Conservation (phyloP, 2,797 vertebrate genomes). For the Pipistrellus pygmaeus region DNA sequence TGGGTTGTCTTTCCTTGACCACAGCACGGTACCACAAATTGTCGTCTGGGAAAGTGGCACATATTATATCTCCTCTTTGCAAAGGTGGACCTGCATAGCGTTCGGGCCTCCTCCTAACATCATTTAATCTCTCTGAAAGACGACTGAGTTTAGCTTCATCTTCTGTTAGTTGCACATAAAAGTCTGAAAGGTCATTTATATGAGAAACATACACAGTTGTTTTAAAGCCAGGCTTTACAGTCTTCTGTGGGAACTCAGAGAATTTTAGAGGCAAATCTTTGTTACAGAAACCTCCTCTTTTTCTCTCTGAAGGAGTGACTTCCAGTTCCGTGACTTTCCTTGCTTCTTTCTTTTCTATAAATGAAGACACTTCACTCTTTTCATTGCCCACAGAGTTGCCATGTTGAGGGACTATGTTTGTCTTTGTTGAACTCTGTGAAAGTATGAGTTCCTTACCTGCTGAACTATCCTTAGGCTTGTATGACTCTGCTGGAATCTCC, state of each 20-base stretch:
- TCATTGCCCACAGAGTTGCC: slow-evolving; percentile 9
- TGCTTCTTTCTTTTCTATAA: slow-evolving; percentile 17
- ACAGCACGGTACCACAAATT: slow-evolving; percentile 93
- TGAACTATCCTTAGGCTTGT: slow-evolving; percentile 32
- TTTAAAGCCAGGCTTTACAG: slow-evolving; percentile 87
- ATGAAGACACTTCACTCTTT: slow-evolving; percentile 1
- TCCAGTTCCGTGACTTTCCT: slow-evolving; percentile 31
- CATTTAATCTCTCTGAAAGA: slow-evolving; percentile 92
- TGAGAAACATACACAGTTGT: slow-evolving; percentile 92
- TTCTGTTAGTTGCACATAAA: slow-evolving; percentile 92
- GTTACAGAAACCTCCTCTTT: neutral
- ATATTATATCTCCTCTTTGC: slow-evolving; percentile 90
- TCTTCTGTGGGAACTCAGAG: slow-evolving; percentile 87
- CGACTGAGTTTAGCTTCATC: slow-evolving; percentile 90
- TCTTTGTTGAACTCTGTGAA: slow-evolving; percentile 50
- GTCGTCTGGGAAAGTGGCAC: slow-evolving; percentile 93
- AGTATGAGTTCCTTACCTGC: slow-evolving; percentile 42
- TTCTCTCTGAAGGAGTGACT: slow-evolving; percentile 18
- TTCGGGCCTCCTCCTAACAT: slow-evolving; percentile 66
- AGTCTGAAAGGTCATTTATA: slow-evolving; percentile 90
- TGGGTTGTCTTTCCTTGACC: slow-evolving; percentile 86
- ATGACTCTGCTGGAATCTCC: slow-evolving; percentile 19
- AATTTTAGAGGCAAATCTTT: slow-evolving; percentile 75
- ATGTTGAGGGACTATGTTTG: neutral
- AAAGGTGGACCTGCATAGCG: slow-evolving; percentile 81